A percentile compares a stretch with the other conserved stretches of the same genome.
These are phyloP conservation scores for Spea bombifrons DNA, from an alignment of 2,113 vertebrate genomes.

Conservation along the genomic window DNA sequence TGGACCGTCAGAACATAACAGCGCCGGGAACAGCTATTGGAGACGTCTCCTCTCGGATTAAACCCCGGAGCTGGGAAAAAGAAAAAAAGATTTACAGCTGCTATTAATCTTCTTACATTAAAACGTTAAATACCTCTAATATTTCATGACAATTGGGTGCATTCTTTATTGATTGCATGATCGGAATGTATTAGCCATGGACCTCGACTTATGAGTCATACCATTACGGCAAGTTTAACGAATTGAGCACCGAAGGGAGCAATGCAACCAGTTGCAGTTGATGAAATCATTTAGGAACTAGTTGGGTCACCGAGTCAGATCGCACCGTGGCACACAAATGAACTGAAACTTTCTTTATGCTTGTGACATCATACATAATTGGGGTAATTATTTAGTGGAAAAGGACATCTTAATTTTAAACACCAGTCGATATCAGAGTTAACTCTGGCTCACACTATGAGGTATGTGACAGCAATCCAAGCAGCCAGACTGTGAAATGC, in stretches of 20 bases:
- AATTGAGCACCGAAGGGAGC: no score
- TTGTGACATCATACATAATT: no score
- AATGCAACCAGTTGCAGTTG: no score
- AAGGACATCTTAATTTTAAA: no score
- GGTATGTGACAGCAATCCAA: constrained; percentile 15
- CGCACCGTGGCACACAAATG: no score
- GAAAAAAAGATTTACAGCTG: constrained; percentile 57
- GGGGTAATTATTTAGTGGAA: no score
- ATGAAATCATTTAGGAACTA: background rate
- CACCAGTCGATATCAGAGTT: no score
- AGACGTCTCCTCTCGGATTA: constrained; percentile 34
- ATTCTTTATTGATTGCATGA: constrained; percentile 64
- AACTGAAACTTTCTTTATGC: no score
- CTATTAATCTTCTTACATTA: constrained; percentile 60
- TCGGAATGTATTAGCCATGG: background rate
- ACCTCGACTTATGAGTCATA: background rate
- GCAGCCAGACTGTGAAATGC: constrained; percentile 23
- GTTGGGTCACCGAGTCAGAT: background rate
- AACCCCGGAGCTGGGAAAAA: constrained; percentile 53
- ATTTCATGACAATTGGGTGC: constrained; percentile 58
- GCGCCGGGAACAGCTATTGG: constrained; percentile 50
- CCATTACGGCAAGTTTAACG: background rate
- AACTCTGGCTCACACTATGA: background rate
- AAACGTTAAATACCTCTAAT: constrained; percentile 68
- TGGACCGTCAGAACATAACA: constrained; percentile 66